A percentile compares a stretch with the other conserved stretches of the same genome.
phyloP scores from a whole-genome alignment of 2,797 vertebrate species.

The Emys orbicularis region DNA sequence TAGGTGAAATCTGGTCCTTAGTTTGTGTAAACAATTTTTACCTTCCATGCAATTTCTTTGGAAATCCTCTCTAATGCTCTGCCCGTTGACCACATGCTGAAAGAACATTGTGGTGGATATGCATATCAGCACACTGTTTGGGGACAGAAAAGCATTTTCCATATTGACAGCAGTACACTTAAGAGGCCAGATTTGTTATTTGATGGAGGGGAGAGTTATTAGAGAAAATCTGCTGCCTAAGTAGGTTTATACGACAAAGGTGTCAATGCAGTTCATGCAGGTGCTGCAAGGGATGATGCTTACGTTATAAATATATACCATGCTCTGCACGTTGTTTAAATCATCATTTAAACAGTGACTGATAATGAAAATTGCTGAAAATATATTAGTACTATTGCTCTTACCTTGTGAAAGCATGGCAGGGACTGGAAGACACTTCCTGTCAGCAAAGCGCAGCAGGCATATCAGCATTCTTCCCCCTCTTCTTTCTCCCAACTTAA shows the following conservation, averaged over 20 bases:
- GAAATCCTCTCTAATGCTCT: constrained; percentile 50
- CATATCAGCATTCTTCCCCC: background rate
- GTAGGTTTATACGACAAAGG: background rate
- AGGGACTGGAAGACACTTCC: background rate
- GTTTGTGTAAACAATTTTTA: background rate
- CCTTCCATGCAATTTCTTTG: constrained; percentile 46
- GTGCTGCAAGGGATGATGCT: background rate
- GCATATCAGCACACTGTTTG: accelerated
- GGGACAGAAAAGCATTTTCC: background rate
- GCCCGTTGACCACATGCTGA: constrained; percentile 53
- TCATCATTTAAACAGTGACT: constrained; percentile 9
- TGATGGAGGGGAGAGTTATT: background rate
- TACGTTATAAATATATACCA: background rate
- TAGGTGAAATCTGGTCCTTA: background rate
- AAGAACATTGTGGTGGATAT: background rate
- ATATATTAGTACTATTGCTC: background rate
- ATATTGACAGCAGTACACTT: background rate
- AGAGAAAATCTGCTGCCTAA: constrained; percentile 10
- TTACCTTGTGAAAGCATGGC: background rate
- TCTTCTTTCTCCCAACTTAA: background rate
- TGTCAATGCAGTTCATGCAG: constrained; percentile 7
- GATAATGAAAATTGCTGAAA: background rate
- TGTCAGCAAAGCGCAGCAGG: background rate
- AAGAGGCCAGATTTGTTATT: constrained; percentile 3
- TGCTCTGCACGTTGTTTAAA: background rate